Conservation (phyloP, 2,888 invertebrate genomes). For the Heliconius ethilla region DNA sequence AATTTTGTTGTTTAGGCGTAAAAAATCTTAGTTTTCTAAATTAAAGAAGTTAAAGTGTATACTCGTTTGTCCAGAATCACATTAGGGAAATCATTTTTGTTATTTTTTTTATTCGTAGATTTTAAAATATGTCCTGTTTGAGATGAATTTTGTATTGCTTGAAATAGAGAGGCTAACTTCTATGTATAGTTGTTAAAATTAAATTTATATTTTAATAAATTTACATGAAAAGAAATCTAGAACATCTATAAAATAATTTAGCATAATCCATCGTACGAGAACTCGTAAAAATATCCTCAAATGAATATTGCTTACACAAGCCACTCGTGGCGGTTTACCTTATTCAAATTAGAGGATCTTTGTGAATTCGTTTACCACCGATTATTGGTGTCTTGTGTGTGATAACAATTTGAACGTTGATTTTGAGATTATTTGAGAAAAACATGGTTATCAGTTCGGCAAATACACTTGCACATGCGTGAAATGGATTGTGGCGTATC, state of each 20-base stretch:
- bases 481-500: slow-evolving; percentile 34
- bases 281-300: slow-evolving; percentile 11
- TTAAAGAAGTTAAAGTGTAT: not conserved
- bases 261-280: not conserved
- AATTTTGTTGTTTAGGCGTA: not conserved
- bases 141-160: too few relatives aligned
- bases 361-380: slow-evolving; percentile 57
- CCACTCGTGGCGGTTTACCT: slow-evolving; percentile 40
- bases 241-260: not conserved
- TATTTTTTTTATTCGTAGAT: not conserved
- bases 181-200: too few relatives aligned
- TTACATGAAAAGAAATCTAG: not conserved
- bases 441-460: slow-evolving; percentile 34
- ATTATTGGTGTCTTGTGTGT: slow-evolving; percentile 53
- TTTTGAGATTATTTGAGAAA: slow-evolving; percentile 23
- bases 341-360: slow-evolving; percentile 55
- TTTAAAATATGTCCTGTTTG: too few relatives aligned
- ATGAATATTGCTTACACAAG: slow-evolving; percentile 9
- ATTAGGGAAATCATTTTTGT: not conserved
- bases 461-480: slow-evolving; percentile 41
- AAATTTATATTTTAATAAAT: not conserved
- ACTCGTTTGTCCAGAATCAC: too few relatives aligned
- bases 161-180: too few relatives aligned
- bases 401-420: slow-evolving; percentile 44
- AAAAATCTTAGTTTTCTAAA: not conserved